Evolutionary conservation across 2,888 invertebrate genomes (phyloP).

Genomic region (Drosophila kanekoi): DNA sequence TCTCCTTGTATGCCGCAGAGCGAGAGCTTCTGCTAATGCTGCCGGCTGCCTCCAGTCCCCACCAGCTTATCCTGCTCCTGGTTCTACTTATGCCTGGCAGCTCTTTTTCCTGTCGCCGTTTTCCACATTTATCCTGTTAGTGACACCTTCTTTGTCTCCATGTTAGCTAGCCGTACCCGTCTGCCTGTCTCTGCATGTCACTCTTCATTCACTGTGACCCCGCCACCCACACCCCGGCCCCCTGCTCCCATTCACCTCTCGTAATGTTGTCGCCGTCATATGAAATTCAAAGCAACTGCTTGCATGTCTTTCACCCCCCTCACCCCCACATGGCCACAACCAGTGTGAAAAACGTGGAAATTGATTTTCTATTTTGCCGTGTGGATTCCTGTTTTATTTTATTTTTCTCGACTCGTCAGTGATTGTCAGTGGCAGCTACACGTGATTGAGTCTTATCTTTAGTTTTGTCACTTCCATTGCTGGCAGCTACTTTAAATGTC

Average conservation of each 20-base stretch:
- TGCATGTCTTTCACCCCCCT: constrained; percentile 53
- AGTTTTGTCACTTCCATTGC: constrained; percentile 79
- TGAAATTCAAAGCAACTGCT: constrained; percentile 79
- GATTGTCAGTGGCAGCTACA: constrained; percentile 73
- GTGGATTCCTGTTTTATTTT: constrained; percentile 30
- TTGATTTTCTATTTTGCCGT: constrained; percentile 77
- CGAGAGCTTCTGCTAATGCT: constrained; percentile 46
- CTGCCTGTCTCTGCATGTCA: constrained; percentile 61
- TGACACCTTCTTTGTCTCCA: constrained; percentile 78
- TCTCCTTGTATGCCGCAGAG: constrained; percentile 14
- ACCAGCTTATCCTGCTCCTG: background rate
- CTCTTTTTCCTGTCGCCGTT: constrained; percentile 79
- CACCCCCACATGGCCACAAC: constrained; percentile 14
- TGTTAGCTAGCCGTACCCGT: constrained; percentile 34
- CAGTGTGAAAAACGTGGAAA: constrained; percentile 70
- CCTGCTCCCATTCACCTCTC: background rate
- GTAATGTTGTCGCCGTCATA: constrained; percentile 52
- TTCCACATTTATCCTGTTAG: constrained; percentile 80
- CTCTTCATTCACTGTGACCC: constrained; percentile 68
- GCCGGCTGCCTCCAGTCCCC: constrained; percentile 1
- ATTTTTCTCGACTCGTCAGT: constrained; percentile 27
- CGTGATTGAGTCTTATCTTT: constrained; percentile 80
- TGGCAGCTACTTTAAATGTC: constrained; percentile 80
- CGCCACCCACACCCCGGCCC: background rate
- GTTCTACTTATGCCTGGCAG: constrained; percentile 53